Evolutionary conservation across 2,888 invertebrate genomes (phyloP).

Genomic region (Podotricha telesiphe): DNA sequence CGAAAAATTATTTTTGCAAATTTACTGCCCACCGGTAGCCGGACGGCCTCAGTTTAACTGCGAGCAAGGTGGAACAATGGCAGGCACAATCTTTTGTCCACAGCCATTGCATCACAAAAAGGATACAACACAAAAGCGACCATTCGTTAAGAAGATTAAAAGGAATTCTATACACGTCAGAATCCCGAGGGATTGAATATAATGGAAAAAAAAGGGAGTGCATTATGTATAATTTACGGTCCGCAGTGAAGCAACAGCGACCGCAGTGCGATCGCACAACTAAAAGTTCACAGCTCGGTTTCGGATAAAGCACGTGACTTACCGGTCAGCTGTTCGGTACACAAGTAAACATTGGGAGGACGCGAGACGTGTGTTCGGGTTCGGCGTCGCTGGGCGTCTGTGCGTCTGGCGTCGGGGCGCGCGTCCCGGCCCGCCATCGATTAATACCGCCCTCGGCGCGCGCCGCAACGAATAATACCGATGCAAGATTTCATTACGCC

Average conservation of each 20-base stretch:
- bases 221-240: constrained; percentile 78
- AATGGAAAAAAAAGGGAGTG: constrained; percentile 68
- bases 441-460: constrained; percentile 66
- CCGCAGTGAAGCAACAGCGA: constrained; percentile 54
- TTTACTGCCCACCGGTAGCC: constrained; percentile 66
- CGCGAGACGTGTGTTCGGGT: constrained; percentile 80
- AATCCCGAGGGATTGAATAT: constrained; percentile 65
- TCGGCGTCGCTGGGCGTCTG: constrained; percentile 81
- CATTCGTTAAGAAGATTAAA: constrained; percentile 72
- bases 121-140: constrained; percentile 76
- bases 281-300: constrained; percentile 56
- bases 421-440: constrained; percentile 80
- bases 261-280: constrained; percentile 67
- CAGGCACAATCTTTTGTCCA: constrained; percentile 70
- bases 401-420: constrained; percentile 82
- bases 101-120: constrained; percentile 73
- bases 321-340: constrained; percentile 82
- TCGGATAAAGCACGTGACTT: constrained; percentile 75
- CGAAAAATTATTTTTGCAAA: constrained; percentile 79
- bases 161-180: constrained; percentile 62
- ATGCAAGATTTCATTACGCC: constrained; percentile 82
- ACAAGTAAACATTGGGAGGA: constrained; percentile 80
- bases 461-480: constrained; percentile 69
- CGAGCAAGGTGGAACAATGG: constrained; percentile 59
- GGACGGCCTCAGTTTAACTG: constrained; percentile 60